Base-by-base conservation (phyloP, 2,888 invertebrate genomes). In the Tetramorium bicarinatum region DNA sequence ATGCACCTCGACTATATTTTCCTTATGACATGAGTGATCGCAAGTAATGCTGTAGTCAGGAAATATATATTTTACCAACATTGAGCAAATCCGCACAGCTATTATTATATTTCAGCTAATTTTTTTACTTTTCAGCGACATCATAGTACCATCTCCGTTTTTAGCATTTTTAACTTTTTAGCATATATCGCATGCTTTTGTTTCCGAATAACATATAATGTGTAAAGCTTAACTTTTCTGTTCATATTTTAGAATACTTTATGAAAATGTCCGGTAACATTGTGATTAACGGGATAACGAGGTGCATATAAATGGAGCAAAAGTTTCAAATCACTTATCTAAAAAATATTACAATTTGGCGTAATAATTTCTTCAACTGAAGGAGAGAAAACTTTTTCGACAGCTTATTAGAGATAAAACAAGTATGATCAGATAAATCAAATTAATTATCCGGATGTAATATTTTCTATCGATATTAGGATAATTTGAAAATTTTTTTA, bases 81-180 rank as follows among this genome's bases (percentile, higher is more conserved):
- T 80, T 18, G 62, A 47, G 75, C 49, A 89, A 88, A 85, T 89
- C 69, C 85, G 61, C 34, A 44, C 61, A 64, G 67, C 84, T 66
- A 82, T 85, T 90, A 89, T 80, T 84, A 77, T 75, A 83, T 87
- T 87, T 87, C 52, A 71, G 0, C 66, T 86, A 82, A 86, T 85
- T 87, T 67, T 71, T 79, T 77, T 66, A 61, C 25, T 44, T 61
- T 44, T 71, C 41, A 6, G 38, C 25, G n/a, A 59, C 38, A n/a
- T 47, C 64, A 52, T 21, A 52, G 59, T 52, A 34, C 79, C 80
- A 34, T 83, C 80, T 66, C 79, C 66, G 84, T 86, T 89, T 89
- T 86, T 85, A 79, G 79, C 84, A 79, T 83, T 34, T 34, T 34
- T 34, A 34, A 34, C 81, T 86, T 89, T 89, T 86, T 85, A 79